These are phyloP conservation scores for Acronicta alni DNA, from an alignment of 2,888 invertebrate species.

Conservation along the genomic window DNA sequence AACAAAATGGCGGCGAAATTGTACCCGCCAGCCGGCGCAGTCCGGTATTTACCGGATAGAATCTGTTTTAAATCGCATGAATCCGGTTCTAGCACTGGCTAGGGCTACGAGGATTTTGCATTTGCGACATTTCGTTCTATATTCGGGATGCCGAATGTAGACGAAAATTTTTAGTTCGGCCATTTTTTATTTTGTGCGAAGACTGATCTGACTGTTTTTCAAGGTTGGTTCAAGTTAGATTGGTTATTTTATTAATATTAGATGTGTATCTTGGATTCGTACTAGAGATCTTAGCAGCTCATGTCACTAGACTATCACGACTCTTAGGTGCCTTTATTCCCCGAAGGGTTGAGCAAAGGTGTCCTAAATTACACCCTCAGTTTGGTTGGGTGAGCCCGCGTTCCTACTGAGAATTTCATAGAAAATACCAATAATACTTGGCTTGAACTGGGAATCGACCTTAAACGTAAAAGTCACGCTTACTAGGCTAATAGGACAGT, in stretches of 20 bases:
- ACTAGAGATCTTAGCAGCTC: no score
- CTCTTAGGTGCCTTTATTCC: no score
- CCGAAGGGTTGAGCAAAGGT: no score
- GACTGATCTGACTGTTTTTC: constrained; percentile 11
- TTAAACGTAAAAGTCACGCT: no score
- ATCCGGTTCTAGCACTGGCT: constrained; percentile 57
- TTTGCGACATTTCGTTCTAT: constrained; percentile 52
- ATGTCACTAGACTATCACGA: no score
- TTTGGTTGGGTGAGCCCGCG: no score
- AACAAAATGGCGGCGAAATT: constrained; percentile 65
- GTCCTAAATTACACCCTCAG: no score
- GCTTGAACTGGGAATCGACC: no score
- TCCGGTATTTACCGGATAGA: constrained; percentile 67
- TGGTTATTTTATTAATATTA: neutral
- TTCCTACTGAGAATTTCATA: no score
- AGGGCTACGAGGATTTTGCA: constrained; percentile 62
- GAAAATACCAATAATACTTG: no score
- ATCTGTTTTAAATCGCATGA: constrained; percentile 67
- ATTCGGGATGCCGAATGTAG: constrained; percentile 20
- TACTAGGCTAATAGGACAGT: no score
- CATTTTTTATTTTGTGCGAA: constrained; percentile 12
- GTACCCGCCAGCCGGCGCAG: constrained; percentile 59
- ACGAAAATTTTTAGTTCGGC: constrained; percentile 7
- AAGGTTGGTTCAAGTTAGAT: neutral
- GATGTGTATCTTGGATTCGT: no score